Evolutionary conservation across 2,888 invertebrate genomes (phyloP), one percentile per base, ranked within the genome.

Genomic region (Rhagium mordax): DNA sequence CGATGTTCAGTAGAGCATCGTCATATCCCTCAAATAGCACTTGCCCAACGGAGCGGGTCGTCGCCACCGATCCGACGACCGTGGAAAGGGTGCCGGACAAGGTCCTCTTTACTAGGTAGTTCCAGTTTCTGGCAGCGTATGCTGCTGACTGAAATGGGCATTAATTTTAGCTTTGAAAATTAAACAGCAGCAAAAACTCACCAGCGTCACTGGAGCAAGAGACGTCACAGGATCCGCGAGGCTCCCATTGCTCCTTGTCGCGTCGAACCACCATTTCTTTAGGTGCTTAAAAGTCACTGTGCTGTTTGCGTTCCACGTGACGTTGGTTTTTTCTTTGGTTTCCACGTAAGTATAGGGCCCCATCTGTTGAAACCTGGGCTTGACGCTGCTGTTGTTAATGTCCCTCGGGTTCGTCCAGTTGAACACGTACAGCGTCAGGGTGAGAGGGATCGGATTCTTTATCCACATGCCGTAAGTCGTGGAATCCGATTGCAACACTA

Each of bases 381-480:
- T 92, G 1, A 85, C 61, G 8, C 61, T 71, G 68, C 88, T 88
- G 18, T 91, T 90, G 2, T 90, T 89, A 41, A 92, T 90, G 62
- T 91, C 90, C 13, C 93, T 90, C 0, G 94, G 91, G 86, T 95
- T 95, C 3, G 95, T 95, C 95, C 95, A 95, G 86, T 95, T 95
- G 87, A 92, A 95, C 78, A 94, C 89, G 83, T 92, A 93, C 71
- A 95, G 89, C 79, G 94, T 92, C 79, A 95, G 87, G 81, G 88
- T 89, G 15, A 94, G 86, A 0, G 92, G 91, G 33, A 94, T 86
- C 0, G 91, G 89, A 0, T 93, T 92, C 53, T 90, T 91, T 82
- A 91, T 89, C 96, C 96, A 97, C 60, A 93, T 86, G 1, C 91
- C 89, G 86, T 90, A 95, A 18, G 91, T 89, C 10, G 89, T 87